phyloP scores from a whole-genome alignment of 2,797 vertebrate genomes.

The Poliocrania exsul region DNA sequence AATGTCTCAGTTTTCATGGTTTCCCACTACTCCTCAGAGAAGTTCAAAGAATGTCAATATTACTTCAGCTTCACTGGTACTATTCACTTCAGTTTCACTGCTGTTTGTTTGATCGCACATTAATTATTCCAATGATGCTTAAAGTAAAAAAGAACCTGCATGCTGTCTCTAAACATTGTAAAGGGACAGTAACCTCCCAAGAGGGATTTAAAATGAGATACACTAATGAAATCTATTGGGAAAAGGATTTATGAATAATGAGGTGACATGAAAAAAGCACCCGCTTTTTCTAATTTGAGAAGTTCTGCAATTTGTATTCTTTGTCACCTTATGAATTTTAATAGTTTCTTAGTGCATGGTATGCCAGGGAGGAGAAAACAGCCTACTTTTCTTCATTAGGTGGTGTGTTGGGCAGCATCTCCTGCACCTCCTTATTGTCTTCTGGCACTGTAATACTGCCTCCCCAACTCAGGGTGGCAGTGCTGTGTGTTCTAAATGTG shows the following conservation, averaged over 20 bases:
- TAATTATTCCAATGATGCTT: neutral
- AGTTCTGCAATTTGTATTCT: neutral
- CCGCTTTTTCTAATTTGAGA: neutral
- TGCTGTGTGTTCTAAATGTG: neutral
- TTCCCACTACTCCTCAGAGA: neutral
- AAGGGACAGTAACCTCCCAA: neutral
- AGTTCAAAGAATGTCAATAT: neutral
- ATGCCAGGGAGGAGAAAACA: neutral
- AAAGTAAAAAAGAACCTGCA: neutral
- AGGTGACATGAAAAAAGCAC: neutral
- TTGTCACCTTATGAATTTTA: neutral
- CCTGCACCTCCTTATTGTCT: neutral
- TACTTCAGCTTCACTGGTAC: neutral
- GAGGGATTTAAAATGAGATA: neutral
- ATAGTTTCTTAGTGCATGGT: neutral
- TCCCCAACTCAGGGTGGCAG: rapidly evolving
- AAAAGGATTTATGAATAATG: neutral
- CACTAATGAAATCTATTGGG: neutral
- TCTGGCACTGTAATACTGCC: neutral
- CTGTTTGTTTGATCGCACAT: neutral
- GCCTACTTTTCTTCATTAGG: neutral
- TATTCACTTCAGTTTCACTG: neutral
- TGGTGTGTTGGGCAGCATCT: neutral
- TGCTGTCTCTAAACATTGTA: neutral
- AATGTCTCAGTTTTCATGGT: neutral